Conservation (phyloP, 1,140 invertebrate genomes). For the Episyrphus balteatus region DNA sequence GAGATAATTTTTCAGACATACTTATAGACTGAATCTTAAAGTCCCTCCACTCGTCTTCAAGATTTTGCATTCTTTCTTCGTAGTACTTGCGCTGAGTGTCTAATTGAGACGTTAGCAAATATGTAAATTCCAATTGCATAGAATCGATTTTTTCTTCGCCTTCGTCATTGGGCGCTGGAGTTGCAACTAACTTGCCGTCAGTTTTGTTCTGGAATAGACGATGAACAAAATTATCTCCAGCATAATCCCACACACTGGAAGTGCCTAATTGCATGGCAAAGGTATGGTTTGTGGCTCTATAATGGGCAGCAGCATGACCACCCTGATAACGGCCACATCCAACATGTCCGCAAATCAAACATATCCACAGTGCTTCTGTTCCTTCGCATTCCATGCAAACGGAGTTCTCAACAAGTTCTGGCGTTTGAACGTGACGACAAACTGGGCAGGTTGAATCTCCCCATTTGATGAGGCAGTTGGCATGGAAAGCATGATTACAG, state of each 20-base stretch:
- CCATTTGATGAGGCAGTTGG: slow-evolving; percentile 90
- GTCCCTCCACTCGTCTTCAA: slow-evolving; percentile 39
- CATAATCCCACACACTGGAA: slow-evolving; percentile 84
- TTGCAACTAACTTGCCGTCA: slow-evolving; percentile 94
- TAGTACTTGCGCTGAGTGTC: slow-evolving; percentile 90
- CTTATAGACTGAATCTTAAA: slow-evolving; percentile 34
- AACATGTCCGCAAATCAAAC: slow-evolving; percentile 95
- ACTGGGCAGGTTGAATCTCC: slow-evolving; percentile 80
- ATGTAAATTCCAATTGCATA: slow-evolving; percentile 91
- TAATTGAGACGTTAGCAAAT: slow-evolving; percentile 91
- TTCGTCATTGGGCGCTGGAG: slow-evolving; percentile 45
- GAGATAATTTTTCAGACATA: slow-evolving; percentile 40
- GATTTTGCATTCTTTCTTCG: slow-evolving; percentile 65
- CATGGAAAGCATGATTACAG: slow-evolving; percentile 97
- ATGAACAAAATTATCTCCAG: slow-evolving; percentile 93
- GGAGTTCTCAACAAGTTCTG: slow-evolving; percentile 75
- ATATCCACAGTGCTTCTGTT: slow-evolving; percentile 91
- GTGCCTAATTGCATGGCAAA: slow-evolving; percentile 94
- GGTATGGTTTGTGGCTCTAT: slow-evolving; percentile 88
- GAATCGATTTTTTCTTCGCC: slow-evolving; percentile 85
- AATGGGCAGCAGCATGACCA: slow-evolving; percentile 74
- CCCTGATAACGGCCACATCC: slow-evolving; percentile 74
- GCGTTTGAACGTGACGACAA: slow-evolving; percentile 83
- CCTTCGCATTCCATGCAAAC: slow-evolving; percentile 69
- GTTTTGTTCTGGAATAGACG: slow-evolving; percentile 88